phyloP scores from a whole-genome alignment of 2,888 invertebrate species.

The Diarsia mendica region DNA sequence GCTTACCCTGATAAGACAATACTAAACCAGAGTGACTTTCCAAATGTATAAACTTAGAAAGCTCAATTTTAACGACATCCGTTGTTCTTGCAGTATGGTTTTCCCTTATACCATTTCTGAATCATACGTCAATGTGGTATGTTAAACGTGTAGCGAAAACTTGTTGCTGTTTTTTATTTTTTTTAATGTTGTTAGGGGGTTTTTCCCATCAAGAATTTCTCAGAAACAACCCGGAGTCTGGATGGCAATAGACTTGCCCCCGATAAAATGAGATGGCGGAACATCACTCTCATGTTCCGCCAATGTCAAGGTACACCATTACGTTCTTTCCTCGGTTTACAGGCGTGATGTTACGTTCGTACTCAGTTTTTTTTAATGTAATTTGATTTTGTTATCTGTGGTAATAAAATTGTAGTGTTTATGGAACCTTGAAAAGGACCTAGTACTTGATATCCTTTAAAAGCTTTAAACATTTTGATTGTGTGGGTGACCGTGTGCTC shows the following conservation, averaged over 20 bases:
- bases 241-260: not conserved
- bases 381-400: no score
- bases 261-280: no score
- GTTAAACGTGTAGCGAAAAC: not conserved
- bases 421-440: conserved; percentile 14
- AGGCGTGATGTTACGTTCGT: no score
- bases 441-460: conserved; percentile 13
- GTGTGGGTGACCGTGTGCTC: conserved; percentile 24
- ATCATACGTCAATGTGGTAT: not conserved
- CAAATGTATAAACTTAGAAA: conserved; percentile 14
- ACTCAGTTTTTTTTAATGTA: not conserved
- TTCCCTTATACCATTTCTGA: conserved; percentile 18
- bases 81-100: conserved; percentile 22
- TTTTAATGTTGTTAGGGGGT: not conserved
- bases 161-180: not conserved
- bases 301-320: no score
- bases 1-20: not conserved
- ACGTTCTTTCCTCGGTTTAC: no score
- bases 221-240: accelerated
- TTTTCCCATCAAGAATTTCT: not conserved
- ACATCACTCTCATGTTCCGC: no score
- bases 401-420: not conserved
- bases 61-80: conserved; percentile 18
- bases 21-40: not conserved
- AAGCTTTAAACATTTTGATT: conserved; percentile 22